Evolutionary conservation across 2,797 vertebrate species (phyloP).

Genomic region (Onychomys arenicola): DNA sequence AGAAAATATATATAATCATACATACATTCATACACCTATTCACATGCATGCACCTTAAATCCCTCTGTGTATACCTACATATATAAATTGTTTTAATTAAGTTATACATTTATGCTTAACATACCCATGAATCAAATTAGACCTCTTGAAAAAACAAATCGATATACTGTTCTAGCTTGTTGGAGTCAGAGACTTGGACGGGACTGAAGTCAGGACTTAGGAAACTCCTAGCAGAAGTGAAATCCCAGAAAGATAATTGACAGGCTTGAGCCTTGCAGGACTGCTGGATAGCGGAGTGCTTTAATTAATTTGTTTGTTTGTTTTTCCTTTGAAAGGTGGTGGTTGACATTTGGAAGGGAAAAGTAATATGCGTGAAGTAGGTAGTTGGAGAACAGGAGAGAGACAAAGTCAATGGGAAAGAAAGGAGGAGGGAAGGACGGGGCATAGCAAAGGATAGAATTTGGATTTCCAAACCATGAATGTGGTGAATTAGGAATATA

Average conservation of each 20-base stretch:
- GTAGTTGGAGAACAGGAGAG: not conserved
- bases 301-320: not conserved
- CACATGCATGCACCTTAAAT: not conserved
- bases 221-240: constrained; percentile 10
- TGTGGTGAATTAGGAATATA: not conserved
- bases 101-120: not conserved
- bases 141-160: not conserved
- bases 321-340: not conserved
- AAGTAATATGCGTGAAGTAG: not conserved
- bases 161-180: not conserved
- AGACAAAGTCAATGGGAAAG: not conserved
- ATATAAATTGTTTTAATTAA: not conserved
- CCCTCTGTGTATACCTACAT: not conserved
- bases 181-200: constrained; percentile 21
- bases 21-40: not conserved
- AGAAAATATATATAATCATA: not conserved
- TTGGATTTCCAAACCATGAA: constrained; percentile 15
- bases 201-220: not conserved
- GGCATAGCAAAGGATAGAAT: not conserved
- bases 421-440: not conserved
- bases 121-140: not conserved
- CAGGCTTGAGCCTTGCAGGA: not conserved
- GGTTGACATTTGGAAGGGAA: not conserved
- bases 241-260: constrained; percentile 12
- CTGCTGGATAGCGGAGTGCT: not conserved